These are phyloP conservation scores for Zaprionus ornatus DNA, from an alignment of 1,140 invertebrate species.

Conservation along the genomic window DNA sequence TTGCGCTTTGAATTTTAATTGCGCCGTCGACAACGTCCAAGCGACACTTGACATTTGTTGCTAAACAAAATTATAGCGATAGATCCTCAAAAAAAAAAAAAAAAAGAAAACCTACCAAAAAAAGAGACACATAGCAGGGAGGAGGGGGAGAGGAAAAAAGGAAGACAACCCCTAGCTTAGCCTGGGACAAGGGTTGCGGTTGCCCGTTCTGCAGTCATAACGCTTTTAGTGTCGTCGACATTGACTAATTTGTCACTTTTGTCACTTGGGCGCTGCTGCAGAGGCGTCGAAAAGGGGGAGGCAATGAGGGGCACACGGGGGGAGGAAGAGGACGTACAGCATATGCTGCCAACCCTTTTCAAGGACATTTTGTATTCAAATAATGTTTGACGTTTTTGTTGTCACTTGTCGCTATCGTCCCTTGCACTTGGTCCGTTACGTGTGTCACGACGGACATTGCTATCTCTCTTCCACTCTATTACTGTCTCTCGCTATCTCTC, in stretches of 20 bases:
- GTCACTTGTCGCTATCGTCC: not conserved
- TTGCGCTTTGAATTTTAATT: constrained; percentile 73
- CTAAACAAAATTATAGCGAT: constrained; percentile 27
- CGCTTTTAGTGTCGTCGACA: constrained; percentile 66
- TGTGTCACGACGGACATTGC: constrained; percentile 11
- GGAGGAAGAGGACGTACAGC: not conserved
- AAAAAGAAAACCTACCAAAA: not conserved
- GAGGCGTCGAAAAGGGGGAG: not conserved
- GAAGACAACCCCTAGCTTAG: constrained; percentile 1
- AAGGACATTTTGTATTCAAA: constrained; percentile 77
- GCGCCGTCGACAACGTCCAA: no score
- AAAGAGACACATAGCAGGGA: not conserved
- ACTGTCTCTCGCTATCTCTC: not conserved
- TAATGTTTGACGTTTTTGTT: constrained; percentile 70
- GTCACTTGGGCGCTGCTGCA: constrained; percentile 50
- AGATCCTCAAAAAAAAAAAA: constrained; percentile 5
- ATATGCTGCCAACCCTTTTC: constrained; percentile 65
- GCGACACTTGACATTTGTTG: constrained; percentile 35
- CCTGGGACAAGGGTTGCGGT: constrained; percentile 37
- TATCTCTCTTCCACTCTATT: not conserved
- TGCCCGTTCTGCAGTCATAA: constrained; percentile 47
- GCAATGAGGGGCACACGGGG: not conserved
- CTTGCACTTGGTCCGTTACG: constrained; percentile 36
- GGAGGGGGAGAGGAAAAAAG: no score
- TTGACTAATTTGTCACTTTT: constrained; percentile 76